Evolutionary conservation across 2,113 vertebrate genomes (phyloP).

Genomic region (Pogona vitticeps): DNA sequence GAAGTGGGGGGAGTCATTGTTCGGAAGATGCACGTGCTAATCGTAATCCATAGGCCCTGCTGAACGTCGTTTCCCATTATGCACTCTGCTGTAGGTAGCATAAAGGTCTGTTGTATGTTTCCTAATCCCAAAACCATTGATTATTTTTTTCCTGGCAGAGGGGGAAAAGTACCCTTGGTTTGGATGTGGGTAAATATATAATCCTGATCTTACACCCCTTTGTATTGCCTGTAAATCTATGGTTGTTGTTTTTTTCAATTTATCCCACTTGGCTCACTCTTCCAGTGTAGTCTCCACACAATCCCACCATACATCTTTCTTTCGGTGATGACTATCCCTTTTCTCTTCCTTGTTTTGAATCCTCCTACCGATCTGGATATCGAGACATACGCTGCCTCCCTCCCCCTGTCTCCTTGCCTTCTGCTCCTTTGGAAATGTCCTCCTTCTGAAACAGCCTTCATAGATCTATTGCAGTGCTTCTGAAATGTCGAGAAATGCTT

Average conservation of each 20-base stretch:
- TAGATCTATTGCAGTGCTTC: not conserved
- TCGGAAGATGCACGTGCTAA: not conserved
- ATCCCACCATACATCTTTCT: not conserved
- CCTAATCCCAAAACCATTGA: constrained; percentile 25
- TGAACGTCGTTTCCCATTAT: not conserved
- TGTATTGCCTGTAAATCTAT: constrained; percentile 22
- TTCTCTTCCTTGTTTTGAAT: not conserved
- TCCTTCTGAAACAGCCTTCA: not conserved
- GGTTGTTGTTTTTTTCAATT: constrained; percentile 1
- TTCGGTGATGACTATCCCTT: not conserved
- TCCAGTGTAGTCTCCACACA: not conserved
- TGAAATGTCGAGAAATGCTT: not conserved
- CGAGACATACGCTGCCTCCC: not conserved
- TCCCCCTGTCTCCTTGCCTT: not conserved
- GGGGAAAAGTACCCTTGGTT: constrained; percentile 30
- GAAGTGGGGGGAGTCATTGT: not conserved
- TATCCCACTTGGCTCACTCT: not conserved
- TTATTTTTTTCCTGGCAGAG: constrained; percentile 32
- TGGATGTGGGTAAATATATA: constrained; percentile 45
- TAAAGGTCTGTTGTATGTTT: constrained; percentile 3
- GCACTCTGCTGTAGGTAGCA: not conserved
- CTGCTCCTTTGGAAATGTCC: not conserved
- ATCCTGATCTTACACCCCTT: constrained; percentile 20
- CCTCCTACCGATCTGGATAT: not conserved
- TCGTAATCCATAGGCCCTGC: not conserved